Evolutionary conservation across 2,888 invertebrate species (phyloP), one percentile per base, ranked within the genome.

Genomic region (Phortica okadai): DNA sequence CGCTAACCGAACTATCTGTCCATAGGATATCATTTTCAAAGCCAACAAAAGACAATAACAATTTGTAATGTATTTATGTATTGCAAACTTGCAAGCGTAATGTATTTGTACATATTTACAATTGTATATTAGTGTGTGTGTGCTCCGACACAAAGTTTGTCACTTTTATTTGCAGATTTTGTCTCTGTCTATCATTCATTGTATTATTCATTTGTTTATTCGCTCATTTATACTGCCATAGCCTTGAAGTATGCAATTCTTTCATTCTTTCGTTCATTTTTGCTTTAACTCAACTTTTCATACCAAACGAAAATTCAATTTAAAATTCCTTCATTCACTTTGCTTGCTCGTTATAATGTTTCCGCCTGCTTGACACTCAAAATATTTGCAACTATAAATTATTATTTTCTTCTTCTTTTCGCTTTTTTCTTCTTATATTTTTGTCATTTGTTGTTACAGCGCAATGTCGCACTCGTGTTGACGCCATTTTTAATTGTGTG

Each of bases 21-120:
- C 42, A 11, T 33, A 3, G 33, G 66, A 33, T 33, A 1, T 10
- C n/a, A 8, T 2, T 14, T 77, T 76, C 76, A 78, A 67, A 76
- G 79, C 75, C 58, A 73, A 72, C 82, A 56, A 75, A 77, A 72
- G 25, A 75, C 79, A 74, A 81, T 79, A 80, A 79, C 79, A 82
- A 87, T 41, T 66, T 66, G 42, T 66, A 14, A n/a, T 56, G n/a
- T 56, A 56, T 6, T 56, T 16, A 6, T 56, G 56, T 56, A 56
- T 84, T 84, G 83, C 77, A 81, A 79, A 42, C 81, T 80, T 87
- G 75, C 76, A 76, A 67, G 72, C 77, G 76, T 16, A 33, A n/a
- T n/a, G 56, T 16, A 2, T 56, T n/a, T 56, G 33, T 16, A 1
- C 16, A 50, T 8, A 50, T 14, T 6, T 6, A 6, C 25, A 1